These are phyloP conservation scores for Malaclemys terrapin DNA, from an alignment of 2,113 vertebrate genomes.

Conservation along the genomic window DNA sequence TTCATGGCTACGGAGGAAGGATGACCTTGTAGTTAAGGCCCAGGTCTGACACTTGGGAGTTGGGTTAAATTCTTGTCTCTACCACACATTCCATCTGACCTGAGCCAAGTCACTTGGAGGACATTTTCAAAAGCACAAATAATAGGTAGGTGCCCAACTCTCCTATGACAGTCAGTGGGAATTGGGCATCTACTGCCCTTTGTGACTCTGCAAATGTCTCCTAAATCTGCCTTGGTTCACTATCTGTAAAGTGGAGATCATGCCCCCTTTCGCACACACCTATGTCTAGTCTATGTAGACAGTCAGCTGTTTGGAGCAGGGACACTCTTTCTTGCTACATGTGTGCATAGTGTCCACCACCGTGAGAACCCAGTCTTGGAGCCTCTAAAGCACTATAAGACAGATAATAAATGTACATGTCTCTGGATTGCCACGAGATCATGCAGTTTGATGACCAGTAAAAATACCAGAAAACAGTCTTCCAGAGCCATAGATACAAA, in stretches of 20 bases:
- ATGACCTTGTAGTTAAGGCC: neutral
- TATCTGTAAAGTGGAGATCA: neutral
- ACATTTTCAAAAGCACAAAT: neutral
- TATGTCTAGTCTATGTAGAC: neutral
- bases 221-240: neutral
- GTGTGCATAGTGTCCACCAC: neutral
- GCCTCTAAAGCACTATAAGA: neutral
- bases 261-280: neutral
- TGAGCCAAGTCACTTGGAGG: neutral
- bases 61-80: neutral
- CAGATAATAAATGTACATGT: neutral
- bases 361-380: neutral
- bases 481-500: neutral
- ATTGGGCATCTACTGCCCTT: neutral
- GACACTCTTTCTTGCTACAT: neutral
- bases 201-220: neutral
- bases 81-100: neutral
- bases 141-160: neutral
- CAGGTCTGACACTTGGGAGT: neutral
- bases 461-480: neutral
- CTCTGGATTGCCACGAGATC: neutral
- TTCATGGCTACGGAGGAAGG: neutral
- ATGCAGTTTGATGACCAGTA: neutral
- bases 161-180: neutral
- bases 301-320: neutral